Evolutionary conservation across 2,113 vertebrate genomes (phyloP).

Genomic region (Dicaeum eximium): DNA sequence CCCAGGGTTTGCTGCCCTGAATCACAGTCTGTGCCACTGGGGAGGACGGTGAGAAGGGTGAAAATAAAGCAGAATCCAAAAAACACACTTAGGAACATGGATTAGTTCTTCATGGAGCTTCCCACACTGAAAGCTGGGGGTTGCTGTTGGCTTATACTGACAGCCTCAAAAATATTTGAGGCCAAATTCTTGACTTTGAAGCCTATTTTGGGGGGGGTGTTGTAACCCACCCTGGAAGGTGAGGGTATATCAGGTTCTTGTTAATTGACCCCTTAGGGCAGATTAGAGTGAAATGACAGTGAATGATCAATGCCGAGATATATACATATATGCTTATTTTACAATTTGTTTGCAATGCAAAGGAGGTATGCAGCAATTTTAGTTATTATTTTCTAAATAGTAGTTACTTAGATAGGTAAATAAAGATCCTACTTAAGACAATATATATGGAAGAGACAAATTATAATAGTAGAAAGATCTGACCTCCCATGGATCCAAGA

Average conservation of each 20-base stretch:
- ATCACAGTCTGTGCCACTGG: neutral
- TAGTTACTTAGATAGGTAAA: neutral
- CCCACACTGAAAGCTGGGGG: neutral
- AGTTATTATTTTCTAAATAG: neutral
- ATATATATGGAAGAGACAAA: neutral
- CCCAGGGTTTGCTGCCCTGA: accelerated
- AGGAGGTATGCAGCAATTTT: accelerated
- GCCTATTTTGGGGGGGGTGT: accelerated
- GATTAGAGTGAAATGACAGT: neutral
- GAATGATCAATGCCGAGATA: neutral
- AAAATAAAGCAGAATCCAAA: neutral
- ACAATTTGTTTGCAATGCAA: neutral
- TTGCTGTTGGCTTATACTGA: neutral
- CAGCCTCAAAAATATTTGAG: neutral
- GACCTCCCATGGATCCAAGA: neutral
- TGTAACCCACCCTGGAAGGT: neutral
- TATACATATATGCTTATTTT: neutral
- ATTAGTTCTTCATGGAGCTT: neutral
- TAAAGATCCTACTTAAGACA: neutral
- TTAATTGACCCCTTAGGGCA: neutral
- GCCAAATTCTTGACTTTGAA: neutral
- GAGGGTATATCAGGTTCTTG: neutral
- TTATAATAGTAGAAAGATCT: neutral
- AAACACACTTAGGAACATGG: neutral
- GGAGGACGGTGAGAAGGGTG: neutral